Percentiles rank a stretch among this genome's conserved stretches.
Evolutionary conservation across 2,888 invertebrate species (phyloP).

Genomic region (Lasioglossum calceatum): DNA sequence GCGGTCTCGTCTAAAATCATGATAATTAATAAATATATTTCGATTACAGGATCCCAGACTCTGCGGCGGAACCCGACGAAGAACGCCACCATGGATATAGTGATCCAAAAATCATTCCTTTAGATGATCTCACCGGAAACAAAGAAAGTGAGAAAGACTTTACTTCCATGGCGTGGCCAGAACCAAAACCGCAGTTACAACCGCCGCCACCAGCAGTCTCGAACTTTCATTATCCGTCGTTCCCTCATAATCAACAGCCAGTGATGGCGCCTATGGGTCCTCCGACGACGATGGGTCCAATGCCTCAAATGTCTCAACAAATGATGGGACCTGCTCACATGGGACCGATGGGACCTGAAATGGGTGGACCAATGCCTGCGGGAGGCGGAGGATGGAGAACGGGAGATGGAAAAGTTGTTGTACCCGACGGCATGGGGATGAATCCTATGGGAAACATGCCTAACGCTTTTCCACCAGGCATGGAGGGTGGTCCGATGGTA

Average conservation of each 20-base stretch:
- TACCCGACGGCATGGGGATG: constrained; percentile 74
- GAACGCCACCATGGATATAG: constrained; percentile 90
- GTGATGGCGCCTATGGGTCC: constrained; percentile 75
- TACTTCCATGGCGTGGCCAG: constrained; percentile 92
- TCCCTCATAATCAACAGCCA: constrained; percentile 80
- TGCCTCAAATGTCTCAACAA: constrained; percentile 73
- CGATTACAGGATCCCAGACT: constrained; percentile 90
- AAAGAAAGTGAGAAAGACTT: constrained; percentile 93
- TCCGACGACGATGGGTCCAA: constrained; percentile 71
- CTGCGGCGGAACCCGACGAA: constrained; percentile 93
- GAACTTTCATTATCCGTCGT: constrained; percentile 79
- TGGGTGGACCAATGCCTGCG: constrained; percentile 72
- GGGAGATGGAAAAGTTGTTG: constrained; percentile 85
- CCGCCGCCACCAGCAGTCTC: constrained; percentile 73
- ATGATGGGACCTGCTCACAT: constrained; percentile 77
- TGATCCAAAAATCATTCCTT: constrained; percentile 93
- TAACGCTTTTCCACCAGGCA: constrained; percentile 80
- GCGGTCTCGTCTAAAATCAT: background rate
- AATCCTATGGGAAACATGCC: constrained; percentile 80
- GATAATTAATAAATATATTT: constrained; percentile 8
- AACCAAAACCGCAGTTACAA: constrained; percentile 90
- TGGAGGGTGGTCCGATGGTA: constrained; percentile 77
- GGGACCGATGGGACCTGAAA: constrained; percentile 84
- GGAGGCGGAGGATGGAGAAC: constrained; percentile 85
- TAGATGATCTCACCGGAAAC: constrained; percentile 94